These are phyloP conservation scores for Chrysopilus asiliformis DNA, from an alignment of 2,888 invertebrate genomes.

Conservation along the genomic window DNA sequence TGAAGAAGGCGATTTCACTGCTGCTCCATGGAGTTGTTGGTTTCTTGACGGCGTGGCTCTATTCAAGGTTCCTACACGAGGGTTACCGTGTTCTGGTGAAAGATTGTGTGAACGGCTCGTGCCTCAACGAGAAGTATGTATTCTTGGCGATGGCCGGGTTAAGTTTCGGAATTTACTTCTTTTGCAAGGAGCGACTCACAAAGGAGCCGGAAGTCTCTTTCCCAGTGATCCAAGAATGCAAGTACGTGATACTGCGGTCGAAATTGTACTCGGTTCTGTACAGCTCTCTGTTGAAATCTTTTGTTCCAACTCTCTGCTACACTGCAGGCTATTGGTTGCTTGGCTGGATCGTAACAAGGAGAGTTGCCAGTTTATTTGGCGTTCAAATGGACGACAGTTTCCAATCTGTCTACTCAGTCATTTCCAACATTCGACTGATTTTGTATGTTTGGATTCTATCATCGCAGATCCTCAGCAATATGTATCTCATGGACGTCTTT, in stretches of 20 bases:
- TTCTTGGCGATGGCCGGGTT: slow-evolving; percentile 54
- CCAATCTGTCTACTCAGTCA: slow-evolving; percentile 28
- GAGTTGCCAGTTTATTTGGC: slow-evolving; percentile 41
- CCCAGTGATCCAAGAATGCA: slow-evolving; percentile 56
- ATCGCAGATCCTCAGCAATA: slow-evolving; percentile 52
- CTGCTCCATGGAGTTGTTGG: slow-evolving; percentile 49
- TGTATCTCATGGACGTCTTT: slow-evolving; percentile 54
- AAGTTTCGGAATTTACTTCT: slow-evolving; percentile 48
- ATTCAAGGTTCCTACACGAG: slow-evolving; percentile 49
- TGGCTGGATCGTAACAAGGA: slow-evolving; percentile 42
- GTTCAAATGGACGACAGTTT: slow-evolving; percentile 28
- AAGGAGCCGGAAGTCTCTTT: slow-evolving; percentile 42
- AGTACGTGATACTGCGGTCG: slow-evolving; percentile 51
- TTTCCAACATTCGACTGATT: slow-evolving; percentile 34
- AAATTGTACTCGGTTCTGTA: slow-evolving; percentile 44
- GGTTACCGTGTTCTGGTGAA: slow-evolving; percentile 42
- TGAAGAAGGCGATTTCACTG: slow-evolving; percentile 40
- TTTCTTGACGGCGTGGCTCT: slow-evolving; percentile 52
- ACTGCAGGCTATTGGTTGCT: slow-evolving; percentile 46
- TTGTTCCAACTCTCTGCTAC: slow-evolving; percentile 50
- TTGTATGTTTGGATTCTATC: slow-evolving; percentile 57
- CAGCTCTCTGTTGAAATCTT: slow-evolving; percentile 43
- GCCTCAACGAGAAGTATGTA: slow-evolving; percentile 52
- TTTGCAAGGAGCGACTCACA: slow-evolving; percentile 21
- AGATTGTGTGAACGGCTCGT: slow-evolving; percentile 38